Percentiles rank a stretch among this genome's conserved stretches.
Evolutionary conservation across 2,797 vertebrate species (phyloP).

Genomic region (Crocidura indochinensis): DNA sequence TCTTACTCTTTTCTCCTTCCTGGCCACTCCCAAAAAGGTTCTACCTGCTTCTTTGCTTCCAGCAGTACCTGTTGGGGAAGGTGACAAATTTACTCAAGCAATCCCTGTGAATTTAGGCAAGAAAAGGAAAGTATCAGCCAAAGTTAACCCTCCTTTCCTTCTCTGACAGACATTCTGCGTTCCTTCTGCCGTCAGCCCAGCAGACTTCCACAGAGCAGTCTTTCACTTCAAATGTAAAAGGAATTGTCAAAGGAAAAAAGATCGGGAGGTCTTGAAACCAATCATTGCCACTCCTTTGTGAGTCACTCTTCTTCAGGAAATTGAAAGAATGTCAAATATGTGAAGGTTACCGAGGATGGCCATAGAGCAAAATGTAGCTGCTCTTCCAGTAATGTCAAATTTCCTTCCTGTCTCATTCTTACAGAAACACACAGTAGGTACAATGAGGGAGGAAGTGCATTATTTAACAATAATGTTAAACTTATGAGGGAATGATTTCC

Average conservation of each 20-base stretch:
- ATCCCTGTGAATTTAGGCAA: background rate
- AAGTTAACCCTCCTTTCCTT: slow-evolving; percentile 43
- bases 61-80: slow-evolving; percentile 3
- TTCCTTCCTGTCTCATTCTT: slow-evolving; percentile 50
- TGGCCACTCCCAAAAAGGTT: slow-evolving; percentile 9
- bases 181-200: background rate
- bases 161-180: background rate
- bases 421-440: slow-evolving; percentile 12
- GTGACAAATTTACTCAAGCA: background rate
- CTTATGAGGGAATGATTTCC: slow-evolving; percentile 11
- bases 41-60: slow-evolving; percentile 12
- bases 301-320: slow-evolving; percentile 78
- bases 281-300: slow-evolving; percentile 32
- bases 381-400: slow-evolving; percentile 60
- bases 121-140: slow-evolving; percentile 14
- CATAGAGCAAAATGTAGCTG: slow-evolving; percentile 33
- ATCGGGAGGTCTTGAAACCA: slow-evolving; percentile 38
- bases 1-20: background rate
- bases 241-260: slow-evolving; percentile 38
- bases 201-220: background rate
- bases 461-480: slow-evolving; percentile 7
- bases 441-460: background rate
- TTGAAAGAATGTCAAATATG: slow-evolving; percentile 77
- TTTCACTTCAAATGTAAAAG: slow-evolving; percentile 40
- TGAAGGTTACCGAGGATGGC: slow-evolving; percentile 56